These are phyloP conservation scores for Gryllus longicercus DNA, from an alignment of 2,888 invertebrate species.

Conservation along the genomic window DNA sequence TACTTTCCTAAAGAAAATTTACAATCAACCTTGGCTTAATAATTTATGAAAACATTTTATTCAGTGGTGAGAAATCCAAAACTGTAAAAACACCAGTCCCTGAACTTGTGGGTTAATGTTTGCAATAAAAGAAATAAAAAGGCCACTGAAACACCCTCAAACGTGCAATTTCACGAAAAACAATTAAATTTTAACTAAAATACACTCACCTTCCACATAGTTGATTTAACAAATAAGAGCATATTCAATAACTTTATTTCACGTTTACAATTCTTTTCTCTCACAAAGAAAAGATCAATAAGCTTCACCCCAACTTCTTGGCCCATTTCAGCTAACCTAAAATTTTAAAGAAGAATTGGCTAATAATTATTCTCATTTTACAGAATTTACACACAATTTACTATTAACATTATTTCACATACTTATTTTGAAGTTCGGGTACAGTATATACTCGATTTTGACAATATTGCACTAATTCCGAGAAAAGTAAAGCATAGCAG, in stretches of 20 bases:
- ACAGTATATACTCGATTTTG: conserved; percentile 94
- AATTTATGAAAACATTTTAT: too few species aligned
- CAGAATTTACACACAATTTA: neutral
- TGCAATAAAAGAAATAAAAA: too few species aligned
- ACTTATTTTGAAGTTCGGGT: conserved; percentile 93
- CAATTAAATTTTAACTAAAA: conserved; percentile 18
- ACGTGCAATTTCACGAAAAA: too few species aligned
- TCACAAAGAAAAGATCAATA: conserved; percentile 87
- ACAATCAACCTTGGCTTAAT: too few species aligned
- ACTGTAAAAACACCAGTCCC: too few species aligned
- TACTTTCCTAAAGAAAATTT: too few species aligned
- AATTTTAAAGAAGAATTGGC: conserved; percentile 35
- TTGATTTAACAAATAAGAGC: conserved; percentile 91
- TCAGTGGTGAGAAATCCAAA: too few species aligned
- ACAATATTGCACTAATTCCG: conserved; percentile 97
- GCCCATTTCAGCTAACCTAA: conserved; percentile 88
- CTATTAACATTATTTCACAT: conserved; percentile 42
- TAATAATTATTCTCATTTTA: too few species aligned
- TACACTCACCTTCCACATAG: conserved; percentile 83
- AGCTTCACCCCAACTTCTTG: conserved; percentile 91
- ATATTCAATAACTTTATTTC: conserved; percentile 94
- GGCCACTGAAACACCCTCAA: too few species aligned
- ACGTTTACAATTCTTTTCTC: conserved; percentile 90
- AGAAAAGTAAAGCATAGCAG: conserved; percentile 91
- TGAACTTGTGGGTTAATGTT: too few species aligned